Evolutionary conservation across 2,113 vertebrate species (phyloP).

Genomic region (Syngnathus typhle): DNA sequence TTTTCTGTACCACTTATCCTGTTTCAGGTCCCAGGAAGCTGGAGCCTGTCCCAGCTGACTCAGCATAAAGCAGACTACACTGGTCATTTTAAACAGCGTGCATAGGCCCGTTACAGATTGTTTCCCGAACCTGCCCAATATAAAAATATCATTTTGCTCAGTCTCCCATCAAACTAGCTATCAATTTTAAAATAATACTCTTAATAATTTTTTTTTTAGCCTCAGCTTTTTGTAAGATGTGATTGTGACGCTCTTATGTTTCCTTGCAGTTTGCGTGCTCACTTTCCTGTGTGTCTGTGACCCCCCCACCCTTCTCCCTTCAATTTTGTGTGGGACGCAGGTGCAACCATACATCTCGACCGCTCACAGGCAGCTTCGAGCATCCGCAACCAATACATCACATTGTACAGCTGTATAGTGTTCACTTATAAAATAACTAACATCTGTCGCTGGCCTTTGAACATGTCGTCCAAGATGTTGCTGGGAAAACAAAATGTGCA

Average conservation of each 20-base stretch:
- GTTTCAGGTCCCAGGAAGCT: not conserved
- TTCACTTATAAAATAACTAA: constrained; percentile 50
- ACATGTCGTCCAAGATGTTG: constrained; percentile 25
- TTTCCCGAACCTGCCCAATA: not conserved
- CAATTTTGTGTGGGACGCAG: not conserved
- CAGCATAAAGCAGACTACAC: not conserved
- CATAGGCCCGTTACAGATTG: too few relatives aligned
- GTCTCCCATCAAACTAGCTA: not conserved
- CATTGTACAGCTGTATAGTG: not conserved
- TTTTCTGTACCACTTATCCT: not conserved
- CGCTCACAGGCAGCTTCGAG: constrained; percentile 39
- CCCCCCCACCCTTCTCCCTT: not conserved
- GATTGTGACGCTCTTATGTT: not conserved
- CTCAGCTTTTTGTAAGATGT: not conserved
- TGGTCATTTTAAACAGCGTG: too few relatives aligned
- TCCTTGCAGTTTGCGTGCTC: not conserved
- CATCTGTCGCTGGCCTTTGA: constrained; percentile 35
- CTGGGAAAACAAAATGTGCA: constrained; percentile 35
- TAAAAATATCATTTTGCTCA: not conserved
- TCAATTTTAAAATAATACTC: not conserved
- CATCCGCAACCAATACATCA: not conserved
- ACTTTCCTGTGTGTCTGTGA: not conserved
- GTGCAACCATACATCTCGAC: constrained; percentile 34
- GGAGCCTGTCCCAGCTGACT: not conserved
- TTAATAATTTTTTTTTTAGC: not conserved